Base-by-base conservation (phyloP, 1,140 invertebrate species). In the Orchestia grillus region DNA sequence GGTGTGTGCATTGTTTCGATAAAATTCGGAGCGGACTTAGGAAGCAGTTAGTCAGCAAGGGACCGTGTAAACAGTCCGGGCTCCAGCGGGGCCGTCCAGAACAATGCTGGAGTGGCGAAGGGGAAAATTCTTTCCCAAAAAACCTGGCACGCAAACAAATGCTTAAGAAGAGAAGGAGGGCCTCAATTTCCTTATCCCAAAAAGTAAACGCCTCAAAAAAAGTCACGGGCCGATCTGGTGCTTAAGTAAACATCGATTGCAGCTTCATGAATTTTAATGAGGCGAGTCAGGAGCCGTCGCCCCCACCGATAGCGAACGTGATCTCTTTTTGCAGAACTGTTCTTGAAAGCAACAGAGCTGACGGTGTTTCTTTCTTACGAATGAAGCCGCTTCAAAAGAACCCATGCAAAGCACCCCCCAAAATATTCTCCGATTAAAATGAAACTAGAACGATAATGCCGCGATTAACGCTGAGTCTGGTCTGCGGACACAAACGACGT, bases 201-300 rank as follows among this genome's bases (percentile, higher is more conserved):
- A 90, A 90, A 90, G 88, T 41, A 90, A 90, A 90, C 28, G 43
- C 41, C 88, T 90, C 41, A 44, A 90, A 90, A 77, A 90, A 90
- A 90, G n/a, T 90, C 6, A 90, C 88, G 43, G 88, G n/a, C 41
- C 88, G 88, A 90, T 90, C 88, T 90, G 92, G 92, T 94, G 92
- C 92, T 94, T 44, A 44, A 94, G 92, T 94, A 94, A 94, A 94
- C 92, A 94, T 94, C 92, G 92, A 94, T 94, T 94, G 92, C 44
- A 94, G 92, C 44, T 94, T 94, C 92, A 94, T 94, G 92, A 94
- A 94, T 94, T 94, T 44, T 94, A 94, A 94, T 94, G 92, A 94
- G 92, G 43, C 41, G 92, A 94, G 44, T 94, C 92, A 47, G 41
- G 44, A 44, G 44, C 44, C 43, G 92, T 47, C 44, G 92, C 11